Percentiles rank a stretch among this genome's conserved stretches.
phyloP scores from a whole-genome alignment of 1,140 invertebrate genomes.

The Dinoponera quadriceps region DNA sequence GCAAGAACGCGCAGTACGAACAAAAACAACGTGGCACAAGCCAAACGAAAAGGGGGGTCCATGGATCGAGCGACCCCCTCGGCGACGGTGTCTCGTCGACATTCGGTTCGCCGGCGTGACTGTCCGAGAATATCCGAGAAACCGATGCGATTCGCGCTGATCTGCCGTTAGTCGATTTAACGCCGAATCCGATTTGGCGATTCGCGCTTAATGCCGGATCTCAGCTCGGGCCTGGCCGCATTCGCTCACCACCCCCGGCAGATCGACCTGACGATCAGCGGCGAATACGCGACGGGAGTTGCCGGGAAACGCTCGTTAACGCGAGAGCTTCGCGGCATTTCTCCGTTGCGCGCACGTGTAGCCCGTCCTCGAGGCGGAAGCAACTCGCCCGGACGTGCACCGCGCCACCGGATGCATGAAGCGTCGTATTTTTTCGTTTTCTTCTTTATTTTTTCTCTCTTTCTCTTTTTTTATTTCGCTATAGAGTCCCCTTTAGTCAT shows the following conservation, averaged over 20 bases:
- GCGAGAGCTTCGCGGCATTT: not conserved
- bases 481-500: slow-evolving; percentile 57
- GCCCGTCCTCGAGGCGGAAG: slow-evolving; percentile 17
- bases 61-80: not conserved
- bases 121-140: not conserved
- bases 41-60: slow-evolving; percentile 23
- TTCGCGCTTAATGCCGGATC: slow-evolving; percentile 6
- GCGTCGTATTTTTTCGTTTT: slow-evolving; percentile 39
- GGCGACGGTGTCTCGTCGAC: not conserved
- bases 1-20: slow-evolving; percentile 11
- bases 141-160: slow-evolving; percentile 26
- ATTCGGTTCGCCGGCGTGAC: not conserved
- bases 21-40: slow-evolving; percentile 23
- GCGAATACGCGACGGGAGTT: slow-evolving; percentile 4
- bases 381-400: slow-evolving; percentile 55
- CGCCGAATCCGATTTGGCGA: slow-evolving; percentile 10
- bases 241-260: too few relatives aligned
- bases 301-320: not conserved
- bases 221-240: too few relatives aligned
- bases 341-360: not conserved
- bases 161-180: slow-evolving; percentile 20
- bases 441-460: slow-evolving; percentile 58
- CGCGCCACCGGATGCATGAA: slow-evolving; percentile 57
- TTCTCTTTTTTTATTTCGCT: slow-evolving; percentile 40
- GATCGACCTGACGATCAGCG: too few relatives aligned